A percentile compares a stretch with the other conserved stretches of the same genome.
phyloP scores from a whole-genome alignment of 1,140 invertebrate genomes.

The Euborellia annulipes region DNA sequence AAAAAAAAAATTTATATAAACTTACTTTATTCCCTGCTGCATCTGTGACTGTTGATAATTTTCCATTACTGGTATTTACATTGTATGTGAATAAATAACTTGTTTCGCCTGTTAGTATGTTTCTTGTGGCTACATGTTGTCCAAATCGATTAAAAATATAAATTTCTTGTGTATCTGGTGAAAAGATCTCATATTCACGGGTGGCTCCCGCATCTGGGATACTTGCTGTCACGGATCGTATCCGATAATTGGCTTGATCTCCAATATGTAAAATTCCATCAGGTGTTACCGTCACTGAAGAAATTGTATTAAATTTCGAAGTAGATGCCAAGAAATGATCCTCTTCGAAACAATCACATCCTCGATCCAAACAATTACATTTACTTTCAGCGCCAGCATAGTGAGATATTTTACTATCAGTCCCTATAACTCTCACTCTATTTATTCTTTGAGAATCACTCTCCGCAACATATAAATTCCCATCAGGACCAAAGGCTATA shows the following conservation, averaged over 20 bases:
- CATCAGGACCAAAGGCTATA: constrained; percentile 84
- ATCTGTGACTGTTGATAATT: constrained; percentile 81
- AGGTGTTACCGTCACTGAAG: constrained; percentile 80
- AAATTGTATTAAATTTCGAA: constrained; percentile 88
- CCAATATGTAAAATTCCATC: constrained; percentile 88
- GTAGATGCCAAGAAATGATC: constrained; percentile 81
- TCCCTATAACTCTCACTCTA: constrained; percentile 64
- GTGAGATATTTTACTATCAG: constrained; percentile 78
- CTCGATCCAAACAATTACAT: constrained; percentile 81
- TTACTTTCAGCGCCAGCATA: constrained; percentile 90
- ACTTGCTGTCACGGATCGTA: constrained; percentile 44
- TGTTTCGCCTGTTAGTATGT: constrained; percentile 81
- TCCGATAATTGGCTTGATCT: constrained; percentile 72
- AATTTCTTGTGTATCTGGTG: constrained; percentile 86
- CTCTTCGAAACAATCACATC: constrained; percentile 81
- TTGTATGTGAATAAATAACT: constrained; percentile 90
- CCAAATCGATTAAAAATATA: constrained; percentile 94
- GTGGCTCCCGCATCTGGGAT: constrained; percentile 53
- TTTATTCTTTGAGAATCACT: constrained; percentile 93
- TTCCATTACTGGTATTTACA: constrained; percentile 90
- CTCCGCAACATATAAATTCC: constrained; percentile 88
- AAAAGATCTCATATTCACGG: constrained; percentile 85
- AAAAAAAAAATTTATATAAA: too few species aligned
- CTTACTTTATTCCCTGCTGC: constrained; percentile 76
- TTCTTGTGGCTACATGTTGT: constrained; percentile 81